Evolutionary conservation across 2,797 vertebrate genomes (phyloP).

Genomic region (Rhinatrema bivittatum): DNA sequence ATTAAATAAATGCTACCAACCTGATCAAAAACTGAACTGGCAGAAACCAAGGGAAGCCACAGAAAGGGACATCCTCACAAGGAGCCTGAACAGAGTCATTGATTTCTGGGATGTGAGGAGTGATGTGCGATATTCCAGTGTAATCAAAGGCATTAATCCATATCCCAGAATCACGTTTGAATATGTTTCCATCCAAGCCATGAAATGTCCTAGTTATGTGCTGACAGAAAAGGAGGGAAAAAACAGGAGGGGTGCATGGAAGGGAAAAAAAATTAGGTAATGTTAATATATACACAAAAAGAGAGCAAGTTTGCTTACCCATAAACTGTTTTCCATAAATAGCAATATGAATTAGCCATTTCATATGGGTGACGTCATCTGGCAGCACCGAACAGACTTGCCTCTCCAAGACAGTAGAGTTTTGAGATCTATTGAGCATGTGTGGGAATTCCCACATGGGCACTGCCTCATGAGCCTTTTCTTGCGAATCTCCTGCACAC

Average conservation of each 20-base stretch:
- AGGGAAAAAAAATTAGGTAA: not conserved
- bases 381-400: too few species aligned
- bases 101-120: slow-evolving; percentile 79
- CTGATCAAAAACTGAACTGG: slow-evolving; percentile 87
- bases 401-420: too few species aligned
- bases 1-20: slow-evolving; percentile 59
- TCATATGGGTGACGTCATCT: too few species aligned
- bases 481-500: too few species aligned
- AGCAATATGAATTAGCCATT: too few species aligned
- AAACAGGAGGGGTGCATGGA: not conserved
- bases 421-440: too few species aligned
- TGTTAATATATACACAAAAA: not conserved
- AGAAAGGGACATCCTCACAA: slow-evolving; percentile 77
- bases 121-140: slow-evolving; percentile 79
- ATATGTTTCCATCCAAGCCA: slow-evolving; percentile 68
- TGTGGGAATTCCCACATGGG: too few species aligned
- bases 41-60: slow-evolving; percentile 91
- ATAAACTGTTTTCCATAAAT: not conserved
- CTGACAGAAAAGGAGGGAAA: slow-evolving; percentile 41
- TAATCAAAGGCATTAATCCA: slow-evolving; percentile 97
- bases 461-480: too few species aligned
- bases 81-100: slow-evolving; percentile 74
- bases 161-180: slow-evolving; percentile 81
- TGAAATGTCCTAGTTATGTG: slow-evolving; percentile 80
- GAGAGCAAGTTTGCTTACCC: not conserved